Conservation (phyloP, 1,140 invertebrate genomes). For the Tenebrio molitor region DNA sequence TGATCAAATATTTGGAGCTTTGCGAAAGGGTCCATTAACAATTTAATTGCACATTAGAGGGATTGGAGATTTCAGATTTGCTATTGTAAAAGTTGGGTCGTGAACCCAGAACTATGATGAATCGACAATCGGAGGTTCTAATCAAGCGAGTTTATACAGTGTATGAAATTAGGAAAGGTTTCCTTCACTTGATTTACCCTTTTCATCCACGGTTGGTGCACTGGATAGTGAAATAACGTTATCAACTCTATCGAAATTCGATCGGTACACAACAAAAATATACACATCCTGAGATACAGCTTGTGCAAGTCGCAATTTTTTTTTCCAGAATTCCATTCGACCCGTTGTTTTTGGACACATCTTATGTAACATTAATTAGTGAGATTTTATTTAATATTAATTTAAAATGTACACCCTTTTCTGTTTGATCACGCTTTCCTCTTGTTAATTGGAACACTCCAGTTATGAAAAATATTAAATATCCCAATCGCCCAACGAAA, state of each 20-base stretch:
- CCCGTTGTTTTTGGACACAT: too few species aligned
- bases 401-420: background rate
- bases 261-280: background rate
- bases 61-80: background rate
- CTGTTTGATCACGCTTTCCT: constrained; percentile 9
- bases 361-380: too few species aligned
- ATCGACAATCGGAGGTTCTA: constrained; percentile 30
- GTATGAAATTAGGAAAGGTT: constrained; percentile 36
- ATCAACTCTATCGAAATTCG: background rate
- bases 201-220: constrained; percentile 17
- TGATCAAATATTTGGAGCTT: too few species aligned
- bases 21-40: too few species aligned
- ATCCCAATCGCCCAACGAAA: constrained; percentile 7
- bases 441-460: constrained; percentile 6
- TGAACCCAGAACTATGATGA: constrained; percentile 17
- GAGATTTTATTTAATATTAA: too few species aligned
- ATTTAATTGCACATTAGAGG: background rate
- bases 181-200: constrained; percentile 14
- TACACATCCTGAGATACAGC: background rate
- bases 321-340: too few species aligned
- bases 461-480: constrained; percentile 18
- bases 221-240: constrained; percentile 18
- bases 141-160: constrained; percentile 32
- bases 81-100: constrained; percentile 4
- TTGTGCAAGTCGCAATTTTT: too few species aligned